Percentiles rank a stretch among this genome's conserved stretches.
phyloP scores from a whole-genome alignment of 2,888 invertebrate genomes.

The Dynastes maya region DNA sequence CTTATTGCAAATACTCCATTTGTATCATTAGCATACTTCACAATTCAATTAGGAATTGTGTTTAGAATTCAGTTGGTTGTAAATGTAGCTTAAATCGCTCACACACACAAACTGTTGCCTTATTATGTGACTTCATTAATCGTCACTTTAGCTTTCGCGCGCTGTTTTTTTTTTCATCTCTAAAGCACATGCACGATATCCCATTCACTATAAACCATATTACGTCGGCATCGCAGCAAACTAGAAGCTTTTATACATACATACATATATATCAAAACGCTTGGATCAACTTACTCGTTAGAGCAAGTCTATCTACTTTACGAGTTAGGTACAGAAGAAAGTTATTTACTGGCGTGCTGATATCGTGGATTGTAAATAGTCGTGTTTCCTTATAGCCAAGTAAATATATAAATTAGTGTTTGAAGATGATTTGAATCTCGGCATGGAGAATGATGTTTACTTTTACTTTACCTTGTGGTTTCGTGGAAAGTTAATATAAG shows the following conservation, averaged over 20 bases:
- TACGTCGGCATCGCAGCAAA: neutral
- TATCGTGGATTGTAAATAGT: slow-evolving; percentile 62
- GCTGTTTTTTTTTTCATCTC: neutral
- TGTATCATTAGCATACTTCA: no score
- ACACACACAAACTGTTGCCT: no score
- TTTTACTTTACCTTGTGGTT: slow-evolving; percentile 47
- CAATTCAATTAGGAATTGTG: no score
- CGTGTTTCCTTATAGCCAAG: slow-evolving; percentile 63
- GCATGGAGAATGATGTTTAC: slow-evolving; percentile 50
- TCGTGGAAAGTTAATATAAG: slow-evolving; percentile 39
- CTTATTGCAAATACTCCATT: no score
- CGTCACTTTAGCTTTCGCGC: no score
- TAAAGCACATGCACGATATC: neutral
- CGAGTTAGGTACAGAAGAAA: slow-evolving; percentile 59
- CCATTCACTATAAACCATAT: neutral
- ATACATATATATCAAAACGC: neutral
- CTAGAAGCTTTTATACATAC: slow-evolving; percentile 5
- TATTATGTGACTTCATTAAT: no score
- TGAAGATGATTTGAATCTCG: slow-evolving; percentile 62
- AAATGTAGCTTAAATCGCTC: no score
- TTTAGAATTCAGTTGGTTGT: no score
- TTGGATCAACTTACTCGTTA: slow-evolving; percentile 19
- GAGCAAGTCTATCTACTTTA: slow-evolving; percentile 55
- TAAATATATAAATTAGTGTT: slow-evolving; percentile 65
- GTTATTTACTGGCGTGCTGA: slow-evolving; percentile 60